phyloP scores from a whole-genome alignment of 2,797 vertebrate species.

The Malacoctenus gilli region DNA sequence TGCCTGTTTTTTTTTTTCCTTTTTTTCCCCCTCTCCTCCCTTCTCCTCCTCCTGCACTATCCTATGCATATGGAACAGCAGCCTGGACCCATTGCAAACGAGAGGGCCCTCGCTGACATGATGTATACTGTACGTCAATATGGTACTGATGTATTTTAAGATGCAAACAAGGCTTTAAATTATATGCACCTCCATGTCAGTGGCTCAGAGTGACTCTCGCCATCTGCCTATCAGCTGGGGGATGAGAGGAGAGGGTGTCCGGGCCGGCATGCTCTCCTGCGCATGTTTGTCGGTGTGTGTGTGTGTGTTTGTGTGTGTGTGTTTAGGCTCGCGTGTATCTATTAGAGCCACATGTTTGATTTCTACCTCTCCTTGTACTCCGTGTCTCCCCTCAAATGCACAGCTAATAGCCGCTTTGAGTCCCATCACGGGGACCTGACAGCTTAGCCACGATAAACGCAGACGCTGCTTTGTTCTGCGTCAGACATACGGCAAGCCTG shows the following conservation, averaged over 20 bases:
- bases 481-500: conserved; percentile 82
- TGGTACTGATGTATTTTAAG: conserved; percentile 99
- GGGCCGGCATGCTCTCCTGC: conserved; percentile 40
- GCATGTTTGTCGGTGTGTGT: no score
- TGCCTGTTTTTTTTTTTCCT: conserved; percentile 36
- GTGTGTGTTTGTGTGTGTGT: conserved; percentile 32
- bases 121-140: conserved; percentile 99
- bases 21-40: neutral
- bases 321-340: conserved; percentile 61
- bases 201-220: conserved; percentile 90
- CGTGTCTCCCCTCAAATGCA: conserved; percentile 82
- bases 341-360: conserved; percentile 96
- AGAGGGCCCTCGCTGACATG: conserved; percentile 88
- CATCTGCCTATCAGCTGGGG: conserved; percentile 99
- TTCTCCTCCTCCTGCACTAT: conserved; percentile 27
- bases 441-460: conserved; percentile 91
- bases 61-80: conserved; percentile 86
- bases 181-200: conserved; percentile 97
- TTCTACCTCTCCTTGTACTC: conserved; percentile 86
- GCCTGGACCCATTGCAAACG: conserved; percentile 78
- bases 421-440: conserved; percentile 90
- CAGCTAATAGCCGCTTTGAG: conserved; percentile 92
- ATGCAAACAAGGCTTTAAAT: conserved; percentile 99
- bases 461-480: conserved; percentile 85
- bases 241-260: conserved; percentile 88